phyloP scores from a whole-genome alignment of 2,888 invertebrate species.

The Chymomyza procnemis region DNA sequence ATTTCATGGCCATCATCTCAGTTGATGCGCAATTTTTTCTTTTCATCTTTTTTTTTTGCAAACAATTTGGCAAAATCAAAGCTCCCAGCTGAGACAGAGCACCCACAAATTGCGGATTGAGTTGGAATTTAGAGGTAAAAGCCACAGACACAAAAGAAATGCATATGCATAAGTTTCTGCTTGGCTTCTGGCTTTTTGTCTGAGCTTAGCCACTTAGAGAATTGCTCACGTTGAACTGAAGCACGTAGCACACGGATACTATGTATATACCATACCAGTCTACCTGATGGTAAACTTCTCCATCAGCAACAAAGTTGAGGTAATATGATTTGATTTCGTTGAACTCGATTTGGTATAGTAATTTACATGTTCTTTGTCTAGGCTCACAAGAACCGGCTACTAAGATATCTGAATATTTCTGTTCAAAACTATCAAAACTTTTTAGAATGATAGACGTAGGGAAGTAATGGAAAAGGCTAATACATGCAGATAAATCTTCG shows the following conservation, averaged over 20 bases:
- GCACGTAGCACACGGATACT: conserved; percentile 17
- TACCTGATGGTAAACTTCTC: neutral
- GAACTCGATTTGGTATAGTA: conserved; percentile 55
- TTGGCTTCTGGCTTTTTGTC: neutral
- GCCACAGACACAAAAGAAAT: conserved; percentile 28
- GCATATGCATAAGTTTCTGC: conserved; percentile 61
- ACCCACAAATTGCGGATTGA: conserved; percentile 50
- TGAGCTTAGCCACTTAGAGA: conserved; percentile 3
- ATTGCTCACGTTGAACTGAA: conserved; percentile 14
- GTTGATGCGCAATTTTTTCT: conserved; percentile 15
- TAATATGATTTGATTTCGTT: conserved; percentile 62
- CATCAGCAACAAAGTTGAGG: neutral
- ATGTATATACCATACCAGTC: neutral
- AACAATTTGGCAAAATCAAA: conserved; percentile 60
- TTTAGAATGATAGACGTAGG: too few species aligned
- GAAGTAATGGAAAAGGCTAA: too few species aligned
- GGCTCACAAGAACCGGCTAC: too few species aligned
- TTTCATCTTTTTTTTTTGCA: conserved; percentile 54
- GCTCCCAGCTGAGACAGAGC: conserved; percentile 26
- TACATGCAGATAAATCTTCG: too few species aligned
- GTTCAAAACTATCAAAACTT: too few species aligned
- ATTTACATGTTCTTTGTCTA: conserved; percentile 32
- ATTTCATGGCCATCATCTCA: too few species aligned
- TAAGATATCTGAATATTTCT: too few species aligned
- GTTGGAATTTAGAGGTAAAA: conserved; percentile 25